Evolutionary conservation across 2,113 vertebrate species (phyloP).

Genomic region (Heloderma charlesbogerti): DNA sequence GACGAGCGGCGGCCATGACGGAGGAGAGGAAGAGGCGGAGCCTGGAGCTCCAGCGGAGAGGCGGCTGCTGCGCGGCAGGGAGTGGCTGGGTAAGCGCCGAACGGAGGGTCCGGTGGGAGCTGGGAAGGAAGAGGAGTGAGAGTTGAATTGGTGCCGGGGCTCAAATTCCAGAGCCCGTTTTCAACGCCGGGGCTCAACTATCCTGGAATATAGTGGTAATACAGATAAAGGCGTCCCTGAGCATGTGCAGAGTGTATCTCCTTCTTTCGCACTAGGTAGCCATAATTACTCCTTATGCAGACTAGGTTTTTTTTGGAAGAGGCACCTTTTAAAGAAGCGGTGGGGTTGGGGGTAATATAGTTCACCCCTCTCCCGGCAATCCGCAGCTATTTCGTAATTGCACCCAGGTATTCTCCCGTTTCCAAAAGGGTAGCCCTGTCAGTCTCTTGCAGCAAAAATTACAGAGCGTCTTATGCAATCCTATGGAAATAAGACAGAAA

Average conservation of each 20-base stretch:
- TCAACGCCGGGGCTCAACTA: background rate
- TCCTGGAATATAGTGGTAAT: background rate
- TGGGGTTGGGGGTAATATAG: background rate
- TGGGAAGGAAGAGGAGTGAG: background rate
- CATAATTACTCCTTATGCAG: too few relatives aligned
- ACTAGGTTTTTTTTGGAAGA: background rate
- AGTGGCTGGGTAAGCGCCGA: background rate
- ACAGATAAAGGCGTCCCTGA: background rate
- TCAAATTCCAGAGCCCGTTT: background rate
- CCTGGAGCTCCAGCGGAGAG: too few relatives aligned
- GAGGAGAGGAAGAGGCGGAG: slow-evolving; percentile 17
- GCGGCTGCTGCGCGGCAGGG: background rate
- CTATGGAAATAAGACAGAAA: too few relatives aligned
- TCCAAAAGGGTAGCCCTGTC: too few relatives aligned
- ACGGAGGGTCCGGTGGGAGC: background rate
- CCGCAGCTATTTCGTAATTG: background rate
- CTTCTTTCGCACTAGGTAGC: background rate
- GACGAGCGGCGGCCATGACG: background rate
- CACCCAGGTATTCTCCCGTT: background rate
- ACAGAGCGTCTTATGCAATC: too few relatives aligned
- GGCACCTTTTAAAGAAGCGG: background rate
- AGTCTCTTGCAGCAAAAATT: too few relatives aligned
- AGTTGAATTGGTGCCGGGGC: background rate
- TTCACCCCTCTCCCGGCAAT: background rate
- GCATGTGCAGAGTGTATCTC: background rate